Percentiles rank a stretch among this genome's conserved stretches.
Conservation (phyloP, 1,140 invertebrate species). For the Drosophila auraria region DNA sequence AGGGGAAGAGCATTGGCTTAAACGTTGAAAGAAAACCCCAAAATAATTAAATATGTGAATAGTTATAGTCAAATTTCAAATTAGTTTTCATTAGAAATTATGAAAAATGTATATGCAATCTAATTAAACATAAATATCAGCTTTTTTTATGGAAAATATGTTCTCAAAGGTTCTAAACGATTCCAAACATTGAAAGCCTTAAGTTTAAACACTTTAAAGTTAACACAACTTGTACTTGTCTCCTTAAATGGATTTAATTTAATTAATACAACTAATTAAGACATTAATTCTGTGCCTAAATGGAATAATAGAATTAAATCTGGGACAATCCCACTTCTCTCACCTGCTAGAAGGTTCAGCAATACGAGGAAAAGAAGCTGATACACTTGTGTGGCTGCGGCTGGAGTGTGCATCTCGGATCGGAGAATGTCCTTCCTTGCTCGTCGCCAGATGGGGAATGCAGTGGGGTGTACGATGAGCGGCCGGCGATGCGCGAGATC, state of each 20-base stretch:
- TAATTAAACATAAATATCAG: background rate
- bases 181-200: background rate
- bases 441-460: no score
- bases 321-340: constrained; percentile 6
- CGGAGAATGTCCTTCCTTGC: no score
- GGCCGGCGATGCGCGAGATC: no score
- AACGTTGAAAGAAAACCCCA: background rate
- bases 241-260: no score
- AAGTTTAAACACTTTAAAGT: background rate
- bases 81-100: no score
- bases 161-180: background rate
- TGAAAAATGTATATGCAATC: background rate
- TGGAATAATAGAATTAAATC: no score
- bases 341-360: constrained; percentile 20
- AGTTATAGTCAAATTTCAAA: background rate
- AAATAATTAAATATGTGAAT: background rate
- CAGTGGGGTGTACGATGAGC: no score
- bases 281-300: background rate
- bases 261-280: background rate
- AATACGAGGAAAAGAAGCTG: constrained; percentile 2
- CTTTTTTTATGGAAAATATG: background rate
- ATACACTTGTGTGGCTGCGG: background rate
- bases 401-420: constrained; percentile 5
- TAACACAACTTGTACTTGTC: no score
- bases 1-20: constrained; percentile 27